Conservation (phyloP, 2,888 invertebrate species). For the Temnothorax ravouxi region DNA sequence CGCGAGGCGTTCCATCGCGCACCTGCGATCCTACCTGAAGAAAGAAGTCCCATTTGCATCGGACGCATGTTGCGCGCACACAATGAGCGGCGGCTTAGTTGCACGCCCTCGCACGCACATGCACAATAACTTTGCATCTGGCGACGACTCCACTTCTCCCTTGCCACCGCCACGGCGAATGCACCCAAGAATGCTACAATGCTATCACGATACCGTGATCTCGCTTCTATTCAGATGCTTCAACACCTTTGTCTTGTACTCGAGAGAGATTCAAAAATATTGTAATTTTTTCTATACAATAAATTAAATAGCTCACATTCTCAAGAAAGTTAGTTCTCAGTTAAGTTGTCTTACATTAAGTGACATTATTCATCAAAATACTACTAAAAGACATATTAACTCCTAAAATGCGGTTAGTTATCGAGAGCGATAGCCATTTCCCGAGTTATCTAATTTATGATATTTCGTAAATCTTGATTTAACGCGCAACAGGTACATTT, state of each 20-base stretch:
- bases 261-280: neutral
- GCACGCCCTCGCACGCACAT: conserved; percentile 68
- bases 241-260: conserved; percentile 12
- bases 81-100: conserved; percentile 57
- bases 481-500: conserved; percentile 11
- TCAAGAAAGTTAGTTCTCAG: neutral
- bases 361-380: neutral
- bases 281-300: neutral
- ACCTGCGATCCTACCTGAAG: conserved; percentile 46
- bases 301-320: neutral
- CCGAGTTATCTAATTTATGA: neutral
- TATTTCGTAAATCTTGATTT: conserved; percentile 1
- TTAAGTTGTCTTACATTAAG: neutral
- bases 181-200: conserved; percentile 27
- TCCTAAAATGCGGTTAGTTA: neutral
- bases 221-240: neutral
- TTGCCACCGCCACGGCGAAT: conserved; percentile 21
- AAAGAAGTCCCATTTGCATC: conserved; percentile 52
- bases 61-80: conserved; percentile 49
- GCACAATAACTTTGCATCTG: conserved; percentile 41
- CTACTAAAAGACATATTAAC: neutral
- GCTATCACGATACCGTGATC: conserved; percentile 30
- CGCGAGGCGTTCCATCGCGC: conserved; percentile 49
- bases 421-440: neutral
- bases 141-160: conserved; percentile 31